These are phyloP conservation scores for Neoniphon sammara DNA, from an alignment of 2,797 vertebrate genomes.

Conservation along the genomic window DNA sequence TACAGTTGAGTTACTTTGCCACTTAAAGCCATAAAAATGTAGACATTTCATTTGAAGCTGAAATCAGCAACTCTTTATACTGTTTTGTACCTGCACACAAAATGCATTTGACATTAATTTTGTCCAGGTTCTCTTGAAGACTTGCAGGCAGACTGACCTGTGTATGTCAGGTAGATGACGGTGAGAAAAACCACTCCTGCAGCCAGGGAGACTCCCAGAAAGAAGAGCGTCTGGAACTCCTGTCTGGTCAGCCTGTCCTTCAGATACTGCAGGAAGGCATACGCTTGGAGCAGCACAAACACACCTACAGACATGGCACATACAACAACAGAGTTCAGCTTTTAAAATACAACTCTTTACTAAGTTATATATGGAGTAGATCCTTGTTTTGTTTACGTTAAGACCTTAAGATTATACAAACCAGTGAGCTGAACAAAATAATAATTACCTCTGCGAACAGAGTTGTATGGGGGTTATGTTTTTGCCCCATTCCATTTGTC, in stretches of 20 bases:
- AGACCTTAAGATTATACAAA: no score
- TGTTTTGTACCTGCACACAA: no score
- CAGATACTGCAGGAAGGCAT: slow-evolving; percentile 97
- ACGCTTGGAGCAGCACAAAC: slow-evolving; percentile 96
- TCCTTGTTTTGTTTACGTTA: background rate
- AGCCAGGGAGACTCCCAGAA: slow-evolving; percentile 95
- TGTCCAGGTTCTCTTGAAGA: no score
- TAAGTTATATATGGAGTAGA: background rate
- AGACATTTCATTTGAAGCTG: no score
- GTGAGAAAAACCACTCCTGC: slow-evolving; percentile 96
- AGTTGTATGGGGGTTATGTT: no score
- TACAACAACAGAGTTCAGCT: background rate
- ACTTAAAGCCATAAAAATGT: background rate
- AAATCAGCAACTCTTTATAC: no score
- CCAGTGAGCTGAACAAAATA: no score
- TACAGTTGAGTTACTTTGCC: background rate
- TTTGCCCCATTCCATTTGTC: no score
- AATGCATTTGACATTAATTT: no score
- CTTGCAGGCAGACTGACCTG: slow-evolving; percentile 82
- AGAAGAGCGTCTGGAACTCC: slow-evolving; percentile 98
- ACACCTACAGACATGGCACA: slow-evolving; percentile 82
- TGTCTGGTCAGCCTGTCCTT: slow-evolving; percentile 96
- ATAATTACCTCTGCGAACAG: no score
- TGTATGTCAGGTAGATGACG: slow-evolving; percentile 98
- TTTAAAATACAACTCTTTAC: background rate